Conservation (phyloP, 2,797 vertebrate species). For the Anableps anableps region DNA sequence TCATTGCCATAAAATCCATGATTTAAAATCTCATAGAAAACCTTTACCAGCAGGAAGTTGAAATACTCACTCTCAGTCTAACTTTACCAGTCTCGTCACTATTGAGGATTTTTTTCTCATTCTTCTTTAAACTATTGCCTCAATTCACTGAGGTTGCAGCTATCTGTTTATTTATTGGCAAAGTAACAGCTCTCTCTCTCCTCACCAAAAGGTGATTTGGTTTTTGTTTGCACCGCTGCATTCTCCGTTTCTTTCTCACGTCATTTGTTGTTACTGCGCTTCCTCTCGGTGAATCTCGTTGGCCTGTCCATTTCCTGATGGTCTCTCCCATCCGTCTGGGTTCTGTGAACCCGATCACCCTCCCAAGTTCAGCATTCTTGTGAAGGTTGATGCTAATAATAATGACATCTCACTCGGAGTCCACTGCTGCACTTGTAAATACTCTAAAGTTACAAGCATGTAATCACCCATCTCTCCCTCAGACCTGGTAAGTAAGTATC, state of each 20-base stretch:
- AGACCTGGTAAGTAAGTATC: neutral
- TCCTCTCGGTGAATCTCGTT: neutral
- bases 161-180: neutral
- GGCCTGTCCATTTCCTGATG: conserved; percentile 3
- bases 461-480: neutral
- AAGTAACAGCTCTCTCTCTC: neutral
- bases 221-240: neutral
- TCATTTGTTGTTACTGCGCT: neutral
- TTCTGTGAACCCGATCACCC: conserved; percentile 65
- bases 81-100: neutral
- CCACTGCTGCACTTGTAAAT: conserved; percentile 49
- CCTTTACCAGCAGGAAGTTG: neutral
- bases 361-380: conserved; percentile 65
- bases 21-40: neutral
- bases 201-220: neutral
- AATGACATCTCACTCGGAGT: conserved; percentile 56
- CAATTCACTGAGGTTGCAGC: neutral
- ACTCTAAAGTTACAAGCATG: conserved; percentile 39
- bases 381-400: conserved; percentile 84
- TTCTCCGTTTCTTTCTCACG: neutral
- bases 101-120: neutral
- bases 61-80: neutral
- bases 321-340: conserved; percentile 39
- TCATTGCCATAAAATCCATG: neutral
- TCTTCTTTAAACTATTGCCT: neutral